Evolutionary conservation across 2,797 vertebrate species (phyloP), one percentile per base, ranked within the genome.

Genomic region (Sparidentex hasta): DNA sequence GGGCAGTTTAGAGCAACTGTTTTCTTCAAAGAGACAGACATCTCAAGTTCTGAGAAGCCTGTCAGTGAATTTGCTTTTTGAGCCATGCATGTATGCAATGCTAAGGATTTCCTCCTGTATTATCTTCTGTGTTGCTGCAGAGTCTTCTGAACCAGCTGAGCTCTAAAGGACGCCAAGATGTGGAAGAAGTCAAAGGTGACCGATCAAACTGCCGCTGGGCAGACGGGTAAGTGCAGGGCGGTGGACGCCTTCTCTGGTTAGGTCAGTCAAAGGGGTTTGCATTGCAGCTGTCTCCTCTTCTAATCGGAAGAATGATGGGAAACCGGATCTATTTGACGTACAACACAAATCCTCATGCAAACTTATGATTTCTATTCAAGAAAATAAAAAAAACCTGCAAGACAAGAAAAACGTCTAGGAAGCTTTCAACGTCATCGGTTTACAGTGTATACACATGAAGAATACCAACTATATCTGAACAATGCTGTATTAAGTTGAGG

Each of bases 131-230:
- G 48, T 77, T 47, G 5, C 63, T 65, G 62, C 88, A 92, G 88
- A 88, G 55, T 29, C 68, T 83, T 93, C 71, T 90, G 89, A 92
- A 82, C 81, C 69, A 77, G 83, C 80, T 71, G 86, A 83, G 76
- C 79, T 86, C 51, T 43, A 81, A 71, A 86, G 33, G 62, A 83
- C 57, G 29, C 55, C 88, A 94, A 92, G 89, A 95, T 95, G 94
- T 93, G 75, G 92, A 95, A 94, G 89, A 95, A 48, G 89, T 91
- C 95, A 75, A 96, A 95, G 87, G 85, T 93, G 82, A 90, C 91
- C 0, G 94, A 96, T 65, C 87, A 83, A 74, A 94, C 95, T 91
- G 95, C 94, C 89, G 41, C 86, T 38, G 95, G 94, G 92, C 95
- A 95, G 94, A 74, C 90, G 77, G 95, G 95, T 96, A 92, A 95